Base-by-base conservation (phyloP, 1,140 invertebrate species). In the Hestina assimilis region DNA sequence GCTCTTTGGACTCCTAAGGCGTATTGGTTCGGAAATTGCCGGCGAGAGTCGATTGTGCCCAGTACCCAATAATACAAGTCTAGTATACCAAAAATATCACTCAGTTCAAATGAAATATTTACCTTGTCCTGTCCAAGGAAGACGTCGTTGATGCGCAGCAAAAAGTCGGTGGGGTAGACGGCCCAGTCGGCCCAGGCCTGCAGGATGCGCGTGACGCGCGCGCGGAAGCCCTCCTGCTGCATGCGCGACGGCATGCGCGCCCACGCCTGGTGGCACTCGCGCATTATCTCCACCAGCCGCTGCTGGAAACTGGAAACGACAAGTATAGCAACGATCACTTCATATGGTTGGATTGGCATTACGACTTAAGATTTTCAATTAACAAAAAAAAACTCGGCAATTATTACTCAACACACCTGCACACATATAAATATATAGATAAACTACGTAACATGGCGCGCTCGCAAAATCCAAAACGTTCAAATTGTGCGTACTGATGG, bases 101-200 rank as follows among this genome's bases (percentile, higher is more conserved):
- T n/a, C n/a, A n/a, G n/a, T n/a, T n/a, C n/a, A n/a, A 23, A 31
- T n/a, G 6, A 1, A 23, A 15, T 28, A 11, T 11, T 6, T 2
- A 83, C 77, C 74, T 83, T 83, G 9, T 80, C 72, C 4, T 72
- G 64, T 28, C 79, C 80, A 0, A 81, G 66, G 66, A 99, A 99
- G 7, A 96, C 92, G 81, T 98, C 97, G 78, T 98, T 96, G 29
- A 99, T 88, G 79, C 93, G 94, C 40, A 96, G 93, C 20, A 99
- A 90, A 87, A 97, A 97, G 58, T 99, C 97, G 67, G 95, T 95
- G 0, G 98, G 96, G 90, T 99, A 99, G 42, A 99, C 93, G 21
- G 96, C 93, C 94, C 97, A 99, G 72, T 99, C 99, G 88, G 99
- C 97, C 98, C 98, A 99, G 1, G 97, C 97, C 75, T 96, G 92